Conservation (phyloP, 2,888 invertebrate species). For the Ormyrus thymus region DNA sequence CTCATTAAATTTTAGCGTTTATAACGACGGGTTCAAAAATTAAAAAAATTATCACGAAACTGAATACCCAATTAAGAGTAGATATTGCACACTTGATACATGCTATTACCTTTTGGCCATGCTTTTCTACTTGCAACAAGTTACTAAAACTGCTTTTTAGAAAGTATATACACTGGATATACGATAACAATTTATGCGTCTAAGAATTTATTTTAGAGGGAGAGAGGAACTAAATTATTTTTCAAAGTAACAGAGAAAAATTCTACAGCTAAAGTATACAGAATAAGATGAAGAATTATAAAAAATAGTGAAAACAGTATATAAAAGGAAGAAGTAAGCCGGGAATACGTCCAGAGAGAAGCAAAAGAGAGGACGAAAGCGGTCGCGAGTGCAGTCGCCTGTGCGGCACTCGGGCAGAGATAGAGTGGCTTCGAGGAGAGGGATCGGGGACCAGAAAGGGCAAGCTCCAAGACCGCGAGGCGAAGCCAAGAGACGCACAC, state of each 20-base stretch:
- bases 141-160: too few relatives aligned
- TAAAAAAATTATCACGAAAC: background rate
- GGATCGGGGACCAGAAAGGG: slow-evolving; percentile 39
- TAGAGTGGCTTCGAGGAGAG: slow-evolving; percentile 52
- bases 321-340: background rate
- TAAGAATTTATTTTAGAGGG: too few relatives aligned
- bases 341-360: background rate
- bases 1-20: slow-evolving; percentile 50
- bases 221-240: too few relatives aligned
- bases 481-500: background rate
- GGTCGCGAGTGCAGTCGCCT: slow-evolving; percentile 45
- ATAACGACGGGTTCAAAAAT: slow-evolving; percentile 47
- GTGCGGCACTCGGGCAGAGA: slow-evolving; percentile 55
- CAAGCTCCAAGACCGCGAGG: slow-evolving; percentile 30
- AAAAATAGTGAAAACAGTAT: slow-evolving; percentile 9
- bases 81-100: too few relatives aligned
- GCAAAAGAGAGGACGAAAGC: background rate
- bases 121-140: too few relatives aligned
- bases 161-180: too few relatives aligned
- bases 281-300: slow-evolving; percentile 28
- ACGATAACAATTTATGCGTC: too few relatives aligned
- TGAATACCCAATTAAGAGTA: background rate
- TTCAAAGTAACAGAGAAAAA: background rate
- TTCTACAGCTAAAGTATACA: background rate
- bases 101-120: too few relatives aligned